Conservation (phyloP, 2,113 vertebrate genomes). For the Misgurnus mizolepis region DNA sequence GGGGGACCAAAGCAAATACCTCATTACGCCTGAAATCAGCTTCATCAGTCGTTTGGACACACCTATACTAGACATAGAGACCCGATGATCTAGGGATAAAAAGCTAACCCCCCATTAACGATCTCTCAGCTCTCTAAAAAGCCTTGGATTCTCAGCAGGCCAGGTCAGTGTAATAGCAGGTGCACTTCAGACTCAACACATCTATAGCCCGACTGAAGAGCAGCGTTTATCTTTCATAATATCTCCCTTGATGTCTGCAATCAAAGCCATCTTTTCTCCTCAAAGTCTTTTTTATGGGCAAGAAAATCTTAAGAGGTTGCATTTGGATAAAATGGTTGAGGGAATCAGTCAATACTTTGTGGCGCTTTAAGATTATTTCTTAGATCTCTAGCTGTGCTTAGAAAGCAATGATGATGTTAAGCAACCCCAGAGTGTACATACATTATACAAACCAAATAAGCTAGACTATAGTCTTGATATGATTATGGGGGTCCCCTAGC, state of each 20-base stretch:
- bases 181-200: constrained; percentile 40
- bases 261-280: constrained; percentile 25
- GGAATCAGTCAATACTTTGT: background rate
- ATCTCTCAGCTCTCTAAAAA: constrained; percentile 52
- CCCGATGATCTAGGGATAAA: constrained; percentile 58
- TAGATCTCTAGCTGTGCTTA: no score
- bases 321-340: background rate
- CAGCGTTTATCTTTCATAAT: constrained; percentile 23
- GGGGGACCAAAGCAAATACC: background rate
- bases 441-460: no score
- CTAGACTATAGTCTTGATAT: no score
- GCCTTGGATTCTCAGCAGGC: constrained; percentile 56
- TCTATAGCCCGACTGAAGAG: constrained; percentile 46
- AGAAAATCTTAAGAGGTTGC: background rate
- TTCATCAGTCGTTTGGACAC: constrained; percentile 19
- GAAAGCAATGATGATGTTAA: no score
- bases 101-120: constrained; percentile 55
- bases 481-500: no score
- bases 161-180: constrained; percentile 41
- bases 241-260: constrained; percentile 28
- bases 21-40: constrained; percentile 29
- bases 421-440: no score
- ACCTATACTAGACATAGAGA: constrained; percentile 9
- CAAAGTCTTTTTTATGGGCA: background rate
- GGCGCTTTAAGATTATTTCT: no score